A percentile compares a stretch with the other conserved stretches of the same genome.
These are phyloP conservation scores for Platalea minor DNA, from an alignment of 2,797 vertebrate genomes.

Conservation along the genomic window DNA sequence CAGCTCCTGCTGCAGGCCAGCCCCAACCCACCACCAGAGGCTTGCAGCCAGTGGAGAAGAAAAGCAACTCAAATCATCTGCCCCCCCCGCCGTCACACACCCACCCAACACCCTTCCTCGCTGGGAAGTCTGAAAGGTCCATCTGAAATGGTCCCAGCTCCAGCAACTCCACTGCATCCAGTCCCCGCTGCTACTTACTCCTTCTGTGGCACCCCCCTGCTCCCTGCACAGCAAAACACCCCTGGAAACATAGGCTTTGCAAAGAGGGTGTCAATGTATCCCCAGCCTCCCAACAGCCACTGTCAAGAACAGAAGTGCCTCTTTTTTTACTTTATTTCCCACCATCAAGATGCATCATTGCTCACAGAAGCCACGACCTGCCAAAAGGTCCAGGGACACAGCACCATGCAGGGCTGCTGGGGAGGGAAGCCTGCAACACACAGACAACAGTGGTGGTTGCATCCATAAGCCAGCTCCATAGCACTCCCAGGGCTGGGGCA, in stretches of 20 bases:
- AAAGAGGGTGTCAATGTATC: background rate
- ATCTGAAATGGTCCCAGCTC: background rate
- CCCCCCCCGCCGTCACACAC: fast-evolving
- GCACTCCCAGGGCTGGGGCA: background rate
- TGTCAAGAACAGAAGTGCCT: background rate
- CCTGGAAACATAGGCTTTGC: background rate
- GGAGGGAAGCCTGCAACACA: background rate
- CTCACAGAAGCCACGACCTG: background rate
- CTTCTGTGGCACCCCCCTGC: background rate
- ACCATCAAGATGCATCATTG: background rate
- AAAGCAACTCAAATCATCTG: background rate
- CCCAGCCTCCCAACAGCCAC: background rate
- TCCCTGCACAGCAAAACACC: background rate
- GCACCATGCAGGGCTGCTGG: fast-evolving
- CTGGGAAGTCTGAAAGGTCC: background rate
- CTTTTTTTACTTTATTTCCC: background rate
- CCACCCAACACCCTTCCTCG: background rate
- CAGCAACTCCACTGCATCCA: background rate
- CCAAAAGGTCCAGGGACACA: background rate
- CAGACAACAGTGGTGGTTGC: fast-evolving
- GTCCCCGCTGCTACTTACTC: background rate
- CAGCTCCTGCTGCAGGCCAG: background rate
- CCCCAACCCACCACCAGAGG: background rate
- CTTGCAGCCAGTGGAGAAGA: background rate
- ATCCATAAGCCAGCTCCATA: background rate